phyloP scores from a whole-genome alignment of 1,140 invertebrate genomes.

The Delia radicum region DNA sequence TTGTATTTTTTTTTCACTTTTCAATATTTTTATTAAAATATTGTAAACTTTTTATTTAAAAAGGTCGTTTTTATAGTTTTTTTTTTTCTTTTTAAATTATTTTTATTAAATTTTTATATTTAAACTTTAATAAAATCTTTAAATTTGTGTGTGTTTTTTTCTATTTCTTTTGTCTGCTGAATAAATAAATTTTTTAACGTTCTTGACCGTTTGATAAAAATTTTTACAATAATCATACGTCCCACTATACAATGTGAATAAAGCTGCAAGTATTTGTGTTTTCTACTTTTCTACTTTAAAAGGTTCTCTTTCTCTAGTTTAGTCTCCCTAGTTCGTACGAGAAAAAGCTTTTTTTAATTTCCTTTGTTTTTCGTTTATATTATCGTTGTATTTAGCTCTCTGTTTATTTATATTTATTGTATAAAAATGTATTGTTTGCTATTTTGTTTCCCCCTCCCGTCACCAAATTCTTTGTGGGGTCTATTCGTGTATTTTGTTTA shows the following conservation, averaged over 20 bases:
- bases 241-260: background rate
- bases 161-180: background rate
- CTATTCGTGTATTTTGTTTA: background rate
- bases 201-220: conserved; percentile 34
- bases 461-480: background rate
- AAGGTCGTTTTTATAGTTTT: background rate
- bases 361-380: background rate
- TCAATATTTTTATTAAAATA: background rate
- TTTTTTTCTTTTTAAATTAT: background rate
- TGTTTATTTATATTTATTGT: background rate
- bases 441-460: background rate
- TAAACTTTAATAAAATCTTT: background rate
- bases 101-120: background rate
- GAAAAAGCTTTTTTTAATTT: background rate
- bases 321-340: background rate
- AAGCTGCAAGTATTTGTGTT: background rate
- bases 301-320: background rate
- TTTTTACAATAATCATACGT: conserved; percentile 26
- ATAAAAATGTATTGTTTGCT: background rate
- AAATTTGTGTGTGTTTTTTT: background rate
- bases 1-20: background rate
- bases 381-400: background rate
- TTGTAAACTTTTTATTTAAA: background rate
- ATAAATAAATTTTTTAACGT: conserved; percentile 15
- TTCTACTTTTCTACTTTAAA: background rate